Percentiles rank a stretch among this genome's conserved stretches.
phyloP scores from a whole-genome alignment of 2,888 invertebrate genomes.

The Macrosoma leucophasiata region DNA sequence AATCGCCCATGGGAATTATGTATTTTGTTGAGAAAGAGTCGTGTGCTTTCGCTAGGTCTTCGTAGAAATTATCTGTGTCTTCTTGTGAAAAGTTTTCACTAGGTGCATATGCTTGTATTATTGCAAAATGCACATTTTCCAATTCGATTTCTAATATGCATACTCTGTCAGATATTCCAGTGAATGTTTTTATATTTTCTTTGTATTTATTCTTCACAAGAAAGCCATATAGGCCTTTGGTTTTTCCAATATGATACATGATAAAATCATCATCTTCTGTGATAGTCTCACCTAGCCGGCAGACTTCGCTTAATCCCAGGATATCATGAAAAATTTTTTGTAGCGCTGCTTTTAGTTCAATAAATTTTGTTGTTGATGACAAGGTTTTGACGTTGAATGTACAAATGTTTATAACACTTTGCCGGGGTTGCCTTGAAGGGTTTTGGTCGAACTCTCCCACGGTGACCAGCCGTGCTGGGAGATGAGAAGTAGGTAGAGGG shows the following conservation, averaged over 20 bases:
- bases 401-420: conserved; percentile 11
- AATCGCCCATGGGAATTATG: conserved; percentile 21
- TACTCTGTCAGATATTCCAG: conserved; percentile 26
- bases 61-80: conserved; percentile 22
- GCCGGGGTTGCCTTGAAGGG: conserved; percentile 18
- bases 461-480: conserved; percentile 26
- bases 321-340: conserved; percentile 21
- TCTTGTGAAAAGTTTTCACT: conserved; percentile 23
- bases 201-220: conserved; percentile 23
- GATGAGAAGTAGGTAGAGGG: conserved; percentile 13
- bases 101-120: conserved; percentile 22
- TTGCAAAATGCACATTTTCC: conserved; percentile 16
- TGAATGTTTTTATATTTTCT: conserved; percentile 23
- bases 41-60: conserved; percentile 17
- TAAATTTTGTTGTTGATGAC: conserved; percentile 14
- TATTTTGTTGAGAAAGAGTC: conserved; percentile 11
- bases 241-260: conserved; percentile 23
- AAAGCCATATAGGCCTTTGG: conserved; percentile 25
- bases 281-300: conserved; percentile 20
- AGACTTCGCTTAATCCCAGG: conserved; percentile 21
- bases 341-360: conserved; percentile 19
- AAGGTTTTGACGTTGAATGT: conserved; percentile 19
- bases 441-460: conserved; percentile 26
- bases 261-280: conserved; percentile 22
- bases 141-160: conserved; percentile 24